Evolutionary conservation across 2,113 vertebrate genomes (phyloP).

Genomic region (Tringa solitaria): DNA sequence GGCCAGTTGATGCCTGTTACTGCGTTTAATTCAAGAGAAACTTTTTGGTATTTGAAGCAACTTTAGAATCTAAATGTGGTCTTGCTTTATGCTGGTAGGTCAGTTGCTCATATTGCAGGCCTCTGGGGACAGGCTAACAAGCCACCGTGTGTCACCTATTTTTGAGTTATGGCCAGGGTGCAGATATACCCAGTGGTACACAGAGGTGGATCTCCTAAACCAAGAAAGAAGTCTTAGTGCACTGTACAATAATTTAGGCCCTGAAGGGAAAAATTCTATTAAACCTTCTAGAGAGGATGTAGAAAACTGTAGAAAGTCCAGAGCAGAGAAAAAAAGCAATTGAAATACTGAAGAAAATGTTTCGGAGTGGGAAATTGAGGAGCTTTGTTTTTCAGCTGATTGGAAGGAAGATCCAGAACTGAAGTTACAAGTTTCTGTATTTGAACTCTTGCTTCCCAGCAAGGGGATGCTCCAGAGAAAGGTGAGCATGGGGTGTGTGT

Average conservation of each 20-base stretch:
- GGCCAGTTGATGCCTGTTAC: not conserved
- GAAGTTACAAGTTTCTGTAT: not conserved
- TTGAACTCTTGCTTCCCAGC: not conserved
- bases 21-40: not conserved
- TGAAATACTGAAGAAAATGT: not conserved
- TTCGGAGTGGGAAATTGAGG: not conserved
- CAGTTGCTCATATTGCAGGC: not conserved
- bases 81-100: not conserved
- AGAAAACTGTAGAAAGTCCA: not conserved
- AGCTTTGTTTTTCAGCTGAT: not conserved
- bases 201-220: not conserved
- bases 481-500: accelerated
- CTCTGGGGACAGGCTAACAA: accelerated
- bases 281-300: not conserved
- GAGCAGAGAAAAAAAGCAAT: not conserved
- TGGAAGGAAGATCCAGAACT: not conserved
- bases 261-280: not conserved
- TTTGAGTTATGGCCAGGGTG: not conserved
- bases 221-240: not conserved
- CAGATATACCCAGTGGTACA: accelerated
- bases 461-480: not conserved
- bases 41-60: not conserved
- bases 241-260: not conserved
- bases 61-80: not conserved
- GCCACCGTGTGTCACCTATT: not conserved